Evolutionary conservation across 2,797 vertebrate species (phyloP).

Genomic region (Mus minutoides): DNA sequence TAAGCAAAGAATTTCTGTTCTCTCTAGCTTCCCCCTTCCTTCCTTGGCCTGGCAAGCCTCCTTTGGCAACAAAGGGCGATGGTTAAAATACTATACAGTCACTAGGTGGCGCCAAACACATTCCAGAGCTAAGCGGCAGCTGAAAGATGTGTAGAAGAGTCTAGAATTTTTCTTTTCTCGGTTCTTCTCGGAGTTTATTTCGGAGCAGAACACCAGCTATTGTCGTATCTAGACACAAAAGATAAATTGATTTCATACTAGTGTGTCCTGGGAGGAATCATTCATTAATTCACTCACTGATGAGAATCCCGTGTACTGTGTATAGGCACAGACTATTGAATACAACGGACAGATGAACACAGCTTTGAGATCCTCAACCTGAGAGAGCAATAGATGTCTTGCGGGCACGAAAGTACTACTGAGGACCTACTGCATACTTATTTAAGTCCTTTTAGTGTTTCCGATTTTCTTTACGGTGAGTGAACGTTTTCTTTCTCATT

Average conservation of each 20-base stretch:
- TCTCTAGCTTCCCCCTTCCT: neutral
- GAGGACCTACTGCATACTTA: neutral
- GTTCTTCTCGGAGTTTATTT: neutral
- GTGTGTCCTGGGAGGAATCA: neutral
- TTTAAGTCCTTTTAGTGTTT: neutral
- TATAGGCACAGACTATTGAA: neutral
- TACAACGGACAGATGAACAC: neutral
- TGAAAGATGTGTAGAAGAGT: neutral
- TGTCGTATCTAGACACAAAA: neutral
- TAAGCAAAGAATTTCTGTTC: neutral
- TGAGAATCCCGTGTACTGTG: neutral
- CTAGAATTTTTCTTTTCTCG: neutral
- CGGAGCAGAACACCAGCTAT: neutral
- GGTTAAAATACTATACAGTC: neutral
- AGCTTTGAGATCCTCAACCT: neutral
- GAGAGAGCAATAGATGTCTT: neutral
- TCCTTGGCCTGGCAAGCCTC: neutral
- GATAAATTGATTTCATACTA: neutral
- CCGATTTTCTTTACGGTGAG: neutral
- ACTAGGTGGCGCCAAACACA: constrained; percentile 23
- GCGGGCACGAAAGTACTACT: neutral
- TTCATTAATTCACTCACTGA: neutral
- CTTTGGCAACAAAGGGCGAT: neutral
- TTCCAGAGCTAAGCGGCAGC: neutral
- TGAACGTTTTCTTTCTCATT: neutral